These are phyloP conservation scores for Mus caroli DNA, from an alignment of 2,797 vertebrate species.

Conservation along the genomic window DNA sequence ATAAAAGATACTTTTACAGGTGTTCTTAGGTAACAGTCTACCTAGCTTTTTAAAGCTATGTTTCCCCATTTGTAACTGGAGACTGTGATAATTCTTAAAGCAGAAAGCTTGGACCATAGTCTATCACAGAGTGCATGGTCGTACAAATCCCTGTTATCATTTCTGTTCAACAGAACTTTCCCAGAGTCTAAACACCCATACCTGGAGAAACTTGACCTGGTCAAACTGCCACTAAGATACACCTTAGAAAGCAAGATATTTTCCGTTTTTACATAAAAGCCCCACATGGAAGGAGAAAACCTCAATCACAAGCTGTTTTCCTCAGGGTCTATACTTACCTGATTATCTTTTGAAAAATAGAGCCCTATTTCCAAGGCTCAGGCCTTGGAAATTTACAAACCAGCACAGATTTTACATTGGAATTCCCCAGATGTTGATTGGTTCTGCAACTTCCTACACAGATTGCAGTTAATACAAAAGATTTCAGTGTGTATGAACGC, in stretches of 20 bases:
- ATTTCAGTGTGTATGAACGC: conserved; percentile 65
- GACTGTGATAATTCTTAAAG: background rate
- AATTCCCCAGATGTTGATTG: conserved; percentile 61
- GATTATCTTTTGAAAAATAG: conserved; percentile 78
- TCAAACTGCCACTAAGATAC: conserved; percentile 18
- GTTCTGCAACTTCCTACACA: conserved; percentile 76
- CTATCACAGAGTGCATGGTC: background rate
- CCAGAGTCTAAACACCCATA: background rate
- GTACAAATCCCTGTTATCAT: background rate
- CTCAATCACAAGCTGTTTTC: conserved; percentile 85
- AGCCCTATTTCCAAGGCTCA: conserved; percentile 80
- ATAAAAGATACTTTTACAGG: background rate
- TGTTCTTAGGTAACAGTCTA: background rate
- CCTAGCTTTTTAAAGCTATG: conserved; percentile 6
- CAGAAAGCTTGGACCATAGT: background rate
- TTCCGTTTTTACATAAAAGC: conserved; percentile 87
- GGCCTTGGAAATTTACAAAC: conserved; percentile 77
- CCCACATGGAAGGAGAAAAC: conserved; percentile 83
- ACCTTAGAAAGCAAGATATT: conserved; percentile 60
- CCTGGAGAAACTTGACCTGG: background rate
- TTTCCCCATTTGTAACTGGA: background rate
- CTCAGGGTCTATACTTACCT: conserved; percentile 73
- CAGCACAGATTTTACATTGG: conserved; percentile 75
- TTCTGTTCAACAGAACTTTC: conserved; percentile 24
- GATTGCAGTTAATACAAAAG: conserved; percentile 72